Base-by-base conservation (phyloP, 2,797 vertebrate species). In the Tapirus indicus region DNA sequence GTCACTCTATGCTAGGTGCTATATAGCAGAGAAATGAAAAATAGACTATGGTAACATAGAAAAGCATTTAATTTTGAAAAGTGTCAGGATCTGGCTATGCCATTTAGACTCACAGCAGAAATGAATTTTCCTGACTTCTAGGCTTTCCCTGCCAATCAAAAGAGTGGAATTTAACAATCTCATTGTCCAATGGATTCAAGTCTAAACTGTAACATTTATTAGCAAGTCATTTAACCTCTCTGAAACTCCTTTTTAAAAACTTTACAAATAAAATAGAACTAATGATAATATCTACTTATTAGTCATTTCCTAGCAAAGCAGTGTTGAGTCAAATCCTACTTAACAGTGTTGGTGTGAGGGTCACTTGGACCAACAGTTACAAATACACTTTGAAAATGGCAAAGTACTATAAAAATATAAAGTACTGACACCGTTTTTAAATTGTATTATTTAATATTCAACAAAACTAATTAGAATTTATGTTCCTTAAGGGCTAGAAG, bases 391-490 rank as follows among this genome's bases (percentile, higher is more conserved):
- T 72, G 74, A 95, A 91, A 93, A 90, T 68, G 38, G 12, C 75
- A 94, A 93, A 58, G 47, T 1, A 27, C 10, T 69, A 62, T 80
- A 88, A 83, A 95, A 93, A 82, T 84, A 21, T 83, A 93, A 95
- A 84, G 94, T 54, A 80, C 44, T 77, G 32, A 75, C 80, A 29
- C 2, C 13, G 32, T 79, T 96, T 91, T 12, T 41, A 91, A 72
- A 27, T 77, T 32, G 32, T 60, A 78, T 29, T 87, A 79, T 91
- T 88, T 94, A 91, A 89, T 87, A 87, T 71, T 90, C 38, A 92
- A 52, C 16, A 60, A 56, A 74, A 79, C 6, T 56, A 56, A 87
- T 90, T 75, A 72, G n/a, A 74, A 96, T 68, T 78, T 58, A 69
- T 71, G 20, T 92, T 80, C 49, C 66, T 86, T 95, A 93, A 88